A percentile compares a stretch with the other conserved stretches of the same genome.
These are phyloP conservation scores for Zonitis immaculata DNA, from an alignment of 2,888 invertebrate genomes.

Conservation along the genomic window DNA sequence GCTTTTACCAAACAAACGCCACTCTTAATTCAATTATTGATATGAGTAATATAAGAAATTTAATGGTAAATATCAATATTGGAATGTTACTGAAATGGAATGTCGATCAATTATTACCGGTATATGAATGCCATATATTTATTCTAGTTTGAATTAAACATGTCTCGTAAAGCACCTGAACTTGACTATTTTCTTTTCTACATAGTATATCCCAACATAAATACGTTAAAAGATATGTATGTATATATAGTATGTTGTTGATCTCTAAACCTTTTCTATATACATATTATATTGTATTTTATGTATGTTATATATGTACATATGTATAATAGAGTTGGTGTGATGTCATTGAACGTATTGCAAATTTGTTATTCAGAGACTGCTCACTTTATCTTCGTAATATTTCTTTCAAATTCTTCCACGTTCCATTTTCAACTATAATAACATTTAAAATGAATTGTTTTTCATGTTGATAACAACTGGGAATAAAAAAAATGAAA, in stretches of 20 bases:
- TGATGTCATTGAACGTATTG: conserved; percentile 45
- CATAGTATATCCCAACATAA: background rate
- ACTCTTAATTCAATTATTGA: background rate
- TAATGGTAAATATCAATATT: background rate
- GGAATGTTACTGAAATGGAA: conserved; percentile 26
- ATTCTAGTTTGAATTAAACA: conserved; percentile 38
- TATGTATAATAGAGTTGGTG: conserved; percentile 33
- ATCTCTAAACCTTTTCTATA: background rate
- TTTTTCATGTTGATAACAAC: conserved; percentile 16
- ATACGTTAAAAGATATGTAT: background rate
- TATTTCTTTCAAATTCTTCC: conserved; percentile 37
- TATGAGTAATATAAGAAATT: background rate
- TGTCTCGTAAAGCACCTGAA: conserved; percentile 39
- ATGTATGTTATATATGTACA: conserved; percentile 39
- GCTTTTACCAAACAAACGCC: too few species aligned
- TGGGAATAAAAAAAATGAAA: too few species aligned
- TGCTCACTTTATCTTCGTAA: conserved; percentile 36
- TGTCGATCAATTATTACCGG: conserved; percentile 28
- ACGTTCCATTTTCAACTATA: conserved; percentile 36
- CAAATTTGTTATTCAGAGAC: conserved; percentile 40
- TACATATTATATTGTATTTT: background rate
- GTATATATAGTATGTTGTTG: conserved; percentile 10
- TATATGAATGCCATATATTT: conserved; percentile 31
- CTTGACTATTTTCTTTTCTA: conserved; percentile 21
- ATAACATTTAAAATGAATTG: conserved; percentile 39